Evolutionary conservation across 2,888 invertebrate genomes (phyloP), one percentile per base, ranked within the genome.

Genomic region (Marasmarcha lunaedactyla): DNA sequence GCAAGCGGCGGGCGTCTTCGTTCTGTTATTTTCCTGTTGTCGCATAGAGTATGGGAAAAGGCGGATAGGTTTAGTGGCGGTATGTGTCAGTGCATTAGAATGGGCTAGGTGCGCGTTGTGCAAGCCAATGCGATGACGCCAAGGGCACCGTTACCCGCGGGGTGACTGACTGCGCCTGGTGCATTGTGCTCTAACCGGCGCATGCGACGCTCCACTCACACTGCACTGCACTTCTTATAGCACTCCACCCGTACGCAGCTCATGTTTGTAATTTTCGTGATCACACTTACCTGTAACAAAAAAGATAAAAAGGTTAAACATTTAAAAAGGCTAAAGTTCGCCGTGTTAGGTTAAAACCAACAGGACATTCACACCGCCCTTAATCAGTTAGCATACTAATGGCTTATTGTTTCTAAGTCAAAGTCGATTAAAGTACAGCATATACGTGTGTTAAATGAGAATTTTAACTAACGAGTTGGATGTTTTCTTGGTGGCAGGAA

Each of bases 181-280:
- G 81, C 81, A 83, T 79, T 79, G 81, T 78, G 81, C 79, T 77
- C 73, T 76, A 81, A 79, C 72, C 74, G 77, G 81, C 76, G 76
- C 81, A 69, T 20, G 20, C 61, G 30, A 10, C 10, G 30, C 30
- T 7, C 30, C 30, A 9, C 30, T 30, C 30, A 30, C 30, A 30
- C 45, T 33, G 13, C 33, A 13, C 13, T 13, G 3, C 33, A 12
- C 13, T 12, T 33, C 11, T 20, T 5, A 3, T 20, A 20, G 4
- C 20, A 20, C 20, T 20, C 20, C 7, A 20, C 20, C 20, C 20
- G 20, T 7, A 20, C 20, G 20, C n/a, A n/a, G n/a, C n/a, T n/a
- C n/a, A n/a, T n/a, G n/a, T n/a, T n/a, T n/a, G n/a, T n/a, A n/a
- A n/a, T n/a, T n/a, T n/a, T n/a, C n/a, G n/a, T n/a, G n/a, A n/a